These are phyloP conservation scores for Hydrochoerus hydrochaeris DNA, from an alignment of 2,113 vertebrate genomes.

Conservation along the genomic window DNA sequence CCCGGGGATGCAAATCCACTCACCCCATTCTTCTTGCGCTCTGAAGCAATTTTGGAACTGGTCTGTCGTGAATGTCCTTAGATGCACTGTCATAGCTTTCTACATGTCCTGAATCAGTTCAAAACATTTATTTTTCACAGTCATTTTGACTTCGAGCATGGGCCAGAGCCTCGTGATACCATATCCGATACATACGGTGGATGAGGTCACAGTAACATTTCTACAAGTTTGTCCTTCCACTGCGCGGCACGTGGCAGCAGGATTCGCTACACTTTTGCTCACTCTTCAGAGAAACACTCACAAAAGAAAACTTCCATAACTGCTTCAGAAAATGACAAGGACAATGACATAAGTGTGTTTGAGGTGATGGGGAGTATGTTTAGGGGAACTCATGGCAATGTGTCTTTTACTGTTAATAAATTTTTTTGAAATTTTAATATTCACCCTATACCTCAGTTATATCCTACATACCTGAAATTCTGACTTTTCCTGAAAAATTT, in stretches of 20 bases:
- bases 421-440: not conserved
- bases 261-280: not conserved
- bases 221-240: not conserved
- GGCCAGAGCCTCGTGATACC: not conserved
- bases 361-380: too few relatives aligned
- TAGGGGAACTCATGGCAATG: not conserved
- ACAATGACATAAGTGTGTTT: not conserved
- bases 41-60: not conserved
- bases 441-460: not conserved
- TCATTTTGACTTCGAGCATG: not conserved
- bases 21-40: not conserved
- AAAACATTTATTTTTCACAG: not conserved
- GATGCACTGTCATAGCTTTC: not conserved
- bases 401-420: not conserved
- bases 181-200: not conserved
- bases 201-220: not conserved
- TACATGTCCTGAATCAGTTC: not conserved
- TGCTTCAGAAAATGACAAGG: not conserved
- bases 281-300: not conserved
- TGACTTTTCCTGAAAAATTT: conserved; percentile 14
- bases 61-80: not conserved
- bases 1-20: not conserved
- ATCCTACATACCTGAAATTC: not conserved
- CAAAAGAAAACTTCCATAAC: not conserved
- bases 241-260: too few relatives aligned